phyloP scores from a whole-genome alignment of 2,113 vertebrate genomes.

The Bucco capensis region DNA sequence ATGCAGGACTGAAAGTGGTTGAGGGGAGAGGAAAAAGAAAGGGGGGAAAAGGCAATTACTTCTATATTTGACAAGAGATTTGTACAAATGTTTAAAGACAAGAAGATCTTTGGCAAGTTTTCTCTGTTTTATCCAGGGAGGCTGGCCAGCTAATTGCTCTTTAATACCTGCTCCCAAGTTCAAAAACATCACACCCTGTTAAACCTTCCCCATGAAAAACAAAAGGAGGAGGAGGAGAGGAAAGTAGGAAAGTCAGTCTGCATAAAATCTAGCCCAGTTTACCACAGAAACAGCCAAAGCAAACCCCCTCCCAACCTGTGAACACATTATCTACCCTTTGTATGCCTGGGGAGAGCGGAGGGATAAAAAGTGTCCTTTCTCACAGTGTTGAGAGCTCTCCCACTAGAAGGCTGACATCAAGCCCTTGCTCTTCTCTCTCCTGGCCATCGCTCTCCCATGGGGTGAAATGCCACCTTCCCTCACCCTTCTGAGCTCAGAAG shows the following conservation, averaged over 20 bases:
- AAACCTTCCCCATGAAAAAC: background rate
- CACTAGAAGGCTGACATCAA: background rate
- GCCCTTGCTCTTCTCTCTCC: accelerated
- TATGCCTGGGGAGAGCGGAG: background rate
- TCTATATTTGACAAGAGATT: constrained; percentile 64
- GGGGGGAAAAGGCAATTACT: constrained; percentile 45
- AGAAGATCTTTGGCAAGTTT: constrained; percentile 52
- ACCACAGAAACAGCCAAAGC: background rate
- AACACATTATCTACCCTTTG: accelerated
- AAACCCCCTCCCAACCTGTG: accelerated
- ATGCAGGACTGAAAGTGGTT: constrained; percentile 37
- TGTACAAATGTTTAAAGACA: constrained; percentile 67
- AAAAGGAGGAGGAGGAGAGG: background rate
- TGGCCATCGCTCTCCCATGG: accelerated
- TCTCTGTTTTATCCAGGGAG: constrained; percentile 37
- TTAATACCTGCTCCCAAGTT: constrained; percentile 48
- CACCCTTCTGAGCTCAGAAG: too few relatives aligned
- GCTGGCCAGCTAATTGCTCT: constrained; percentile 32
- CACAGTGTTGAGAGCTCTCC: background rate
- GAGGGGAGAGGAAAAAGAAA: background rate
- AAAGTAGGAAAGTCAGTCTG: background rate
- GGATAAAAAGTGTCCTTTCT: background rate
- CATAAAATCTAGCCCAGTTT: background rate
- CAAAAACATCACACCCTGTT: background rate
- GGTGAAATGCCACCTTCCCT: background rate